Evolutionary conservation across 2,113 vertebrate species (phyloP), one percentile per base, ranked within the genome.

Genomic region (Pogonocichla stellata): DNA sequence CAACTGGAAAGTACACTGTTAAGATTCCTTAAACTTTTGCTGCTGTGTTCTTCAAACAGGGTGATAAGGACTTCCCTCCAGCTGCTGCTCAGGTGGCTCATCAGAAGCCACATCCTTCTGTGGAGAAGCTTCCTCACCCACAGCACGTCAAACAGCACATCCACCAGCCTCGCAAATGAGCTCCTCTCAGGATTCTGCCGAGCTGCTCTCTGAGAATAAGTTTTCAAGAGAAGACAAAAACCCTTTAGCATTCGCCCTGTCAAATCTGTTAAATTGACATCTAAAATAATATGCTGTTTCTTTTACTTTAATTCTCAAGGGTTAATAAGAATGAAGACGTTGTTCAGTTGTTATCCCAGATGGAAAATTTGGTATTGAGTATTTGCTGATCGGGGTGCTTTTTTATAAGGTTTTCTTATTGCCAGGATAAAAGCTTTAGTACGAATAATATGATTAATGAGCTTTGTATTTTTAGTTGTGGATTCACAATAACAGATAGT

Each of bases 131-230:
- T 64, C 97, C 98, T 45, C 79, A 97, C 12, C 74, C 96, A 0
- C 98, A 99, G 29, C 98, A 99, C 26, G 90, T 98, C 96, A 99
- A 99, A 69, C 99, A 99, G 97, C 98, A 99, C 82, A 99, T 99
- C 98, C 98, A 99, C 93, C 99, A 99, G 96, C 99, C 99, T 54
- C 99, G 99, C 98, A 99, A 99, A 98, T 99, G 99, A 99, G 80
- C 71, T 19, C 18, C 14, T 25, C 7, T 58, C 48, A 22, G 24
- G 40, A 24, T 34, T 67, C 60, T 20, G 56, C 71, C 10, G 13
- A 53, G 13, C 70, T 86, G 57, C 65, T 50, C 0, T 58, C 83
- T 19, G 20, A 23, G 53, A 54, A 81, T 33, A 24, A 15, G 56
- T 47, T 84, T 77, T 42, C 4, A 1, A 61, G 50, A 62, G 67